phyloP scores from a whole-genome alignment of 92 coral and sea anemone species.

The Epizoanthus stellaris region DNA sequence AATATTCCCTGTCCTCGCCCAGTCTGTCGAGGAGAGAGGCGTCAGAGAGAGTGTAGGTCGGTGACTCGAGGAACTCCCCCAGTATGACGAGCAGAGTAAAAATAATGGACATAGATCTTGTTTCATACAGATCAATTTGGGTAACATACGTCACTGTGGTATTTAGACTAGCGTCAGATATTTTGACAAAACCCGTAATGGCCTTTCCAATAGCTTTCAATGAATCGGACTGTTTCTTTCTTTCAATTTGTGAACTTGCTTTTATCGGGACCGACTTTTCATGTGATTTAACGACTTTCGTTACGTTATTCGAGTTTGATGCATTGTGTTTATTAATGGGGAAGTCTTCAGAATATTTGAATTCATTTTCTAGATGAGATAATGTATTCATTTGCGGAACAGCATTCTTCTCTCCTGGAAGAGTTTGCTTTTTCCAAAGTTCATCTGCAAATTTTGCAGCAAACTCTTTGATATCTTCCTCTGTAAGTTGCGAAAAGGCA shows the following conservation, averaged over 20 bases:
- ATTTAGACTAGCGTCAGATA: constrained; percentile 30
- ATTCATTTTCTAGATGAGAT: neutral
- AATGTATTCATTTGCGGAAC: neutral
- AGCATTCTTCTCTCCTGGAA: neutral
- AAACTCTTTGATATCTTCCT: neutral
- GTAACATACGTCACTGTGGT: constrained; percentile 47
- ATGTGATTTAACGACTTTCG: neutral
- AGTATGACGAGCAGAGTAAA: constrained; percentile 60
- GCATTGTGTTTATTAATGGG: neutral
- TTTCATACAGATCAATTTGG: constrained; percentile 58
- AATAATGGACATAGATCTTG: constrained; percentile 55
- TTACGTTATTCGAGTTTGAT: neutral
- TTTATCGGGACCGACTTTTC: neutral
- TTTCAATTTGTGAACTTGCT: neutral
- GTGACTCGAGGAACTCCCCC: constrained; percentile 73
- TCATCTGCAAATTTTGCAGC: neutral
- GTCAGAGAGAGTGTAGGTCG: constrained; percentile 72
- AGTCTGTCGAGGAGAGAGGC: constrained; percentile 71
- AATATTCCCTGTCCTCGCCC: constrained; percentile 56
- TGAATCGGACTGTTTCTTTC: constrained; percentile 26
- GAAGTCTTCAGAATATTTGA: neutral
- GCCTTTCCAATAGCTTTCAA: constrained; percentile 22
- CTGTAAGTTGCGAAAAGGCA: neutral
- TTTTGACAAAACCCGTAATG: neutral
- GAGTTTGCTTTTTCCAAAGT: neutral